Evolutionary conservation across 2,797 vertebrate species (phyloP), one percentile per base, ranked within the genome.

Genomic region (Buphagus erythrorhynchus): DNA sequence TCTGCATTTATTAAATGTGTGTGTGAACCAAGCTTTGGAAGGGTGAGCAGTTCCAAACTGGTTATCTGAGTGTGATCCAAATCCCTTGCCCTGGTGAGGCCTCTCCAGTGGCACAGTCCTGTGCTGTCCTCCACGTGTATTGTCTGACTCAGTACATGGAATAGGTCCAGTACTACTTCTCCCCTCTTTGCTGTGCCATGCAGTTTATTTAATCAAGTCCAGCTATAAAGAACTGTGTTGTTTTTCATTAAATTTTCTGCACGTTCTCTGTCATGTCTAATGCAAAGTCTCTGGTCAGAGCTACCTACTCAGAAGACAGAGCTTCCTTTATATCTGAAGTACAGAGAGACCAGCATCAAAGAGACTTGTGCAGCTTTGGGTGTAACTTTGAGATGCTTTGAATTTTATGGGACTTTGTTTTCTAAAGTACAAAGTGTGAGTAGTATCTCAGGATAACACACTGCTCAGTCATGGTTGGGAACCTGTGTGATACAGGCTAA

Each of bases 391-490:
- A 76, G 59, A 35, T 45, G 26, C 22, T 85, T 85, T 92, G 49
- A 61, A 58, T 81, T 78, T 75, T 51, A n/a, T 48, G 35, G 24
- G 10, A 31, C 33, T 91, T 75, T 45, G 18, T 65, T 88, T 84
- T 58, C 55, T n/a, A 0, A 43, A 48, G 59, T 22, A 49, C 25
- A 68, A 46, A 81, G 38, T 71, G 29, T 1, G 3, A 46, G 29
- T 25, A n/a, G 25, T 49, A n/a, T 25, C 29, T 57, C 42, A 24
- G 13, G 16, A 7, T 73, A 73, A 52, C 9, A 13, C 28, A 17
- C 11, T 81, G 16, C 33, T 65, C 21, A 17, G 28, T 69, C 0
- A 0, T 79, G 38, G 16, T 0, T 2, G 2, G 63, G 40, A 89
- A 33, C 33, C 21, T 79, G 24, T 3, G 0, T 24, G 51, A 9